These are phyloP conservation scores for Scarus forsteni DNA, from an alignment of 2,797 vertebrate species.

Conservation along the genomic window DNA sequence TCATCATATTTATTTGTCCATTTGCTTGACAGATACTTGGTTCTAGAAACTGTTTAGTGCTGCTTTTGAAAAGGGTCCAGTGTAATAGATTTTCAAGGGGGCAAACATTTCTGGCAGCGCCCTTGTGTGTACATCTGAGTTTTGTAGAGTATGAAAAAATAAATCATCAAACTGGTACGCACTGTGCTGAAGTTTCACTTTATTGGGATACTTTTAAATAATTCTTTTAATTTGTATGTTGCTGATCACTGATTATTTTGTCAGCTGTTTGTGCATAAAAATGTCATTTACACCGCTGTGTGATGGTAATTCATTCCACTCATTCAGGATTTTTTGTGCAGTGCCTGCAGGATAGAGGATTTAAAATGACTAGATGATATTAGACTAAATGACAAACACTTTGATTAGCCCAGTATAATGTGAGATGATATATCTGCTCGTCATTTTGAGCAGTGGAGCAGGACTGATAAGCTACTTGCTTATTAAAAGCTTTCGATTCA, in stretches of 20 bases:
- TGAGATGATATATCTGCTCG: conserved; percentile 47
- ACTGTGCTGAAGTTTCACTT: too few relatives aligned
- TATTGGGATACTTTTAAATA: too few relatives aligned
- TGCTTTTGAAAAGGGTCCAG: too few relatives aligned
- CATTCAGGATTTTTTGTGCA: conserved; percentile 15
- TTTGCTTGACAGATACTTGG: too few relatives aligned
- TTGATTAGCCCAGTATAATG: conserved; percentile 25
- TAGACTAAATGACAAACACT: conserved; percentile 35
- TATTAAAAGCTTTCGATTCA: conserved; percentile 60
- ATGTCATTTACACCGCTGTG: conserved; percentile 1
- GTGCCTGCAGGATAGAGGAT: background rate
- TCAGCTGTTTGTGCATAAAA: background rate
- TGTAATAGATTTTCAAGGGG: too few relatives aligned
- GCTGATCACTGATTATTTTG: background rate
- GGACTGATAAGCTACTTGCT: conserved; percentile 40
- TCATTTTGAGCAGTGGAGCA: conserved; percentile 33
- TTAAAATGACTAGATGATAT: conserved; percentile 30
- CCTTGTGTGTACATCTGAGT: too few relatives aligned
- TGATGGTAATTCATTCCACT: conserved; percentile 24
- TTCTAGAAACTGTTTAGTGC: too few relatives aligned
- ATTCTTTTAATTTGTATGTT: too few relatives aligned
- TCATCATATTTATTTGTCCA: too few relatives aligned
- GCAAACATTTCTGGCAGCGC: too few relatives aligned
- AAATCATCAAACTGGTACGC: too few relatives aligned
- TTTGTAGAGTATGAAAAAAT: too few relatives aligned